phyloP scores from a whole-genome alignment of 2,113 vertebrate species.

The Cyprinodon variegatus region DNA sequence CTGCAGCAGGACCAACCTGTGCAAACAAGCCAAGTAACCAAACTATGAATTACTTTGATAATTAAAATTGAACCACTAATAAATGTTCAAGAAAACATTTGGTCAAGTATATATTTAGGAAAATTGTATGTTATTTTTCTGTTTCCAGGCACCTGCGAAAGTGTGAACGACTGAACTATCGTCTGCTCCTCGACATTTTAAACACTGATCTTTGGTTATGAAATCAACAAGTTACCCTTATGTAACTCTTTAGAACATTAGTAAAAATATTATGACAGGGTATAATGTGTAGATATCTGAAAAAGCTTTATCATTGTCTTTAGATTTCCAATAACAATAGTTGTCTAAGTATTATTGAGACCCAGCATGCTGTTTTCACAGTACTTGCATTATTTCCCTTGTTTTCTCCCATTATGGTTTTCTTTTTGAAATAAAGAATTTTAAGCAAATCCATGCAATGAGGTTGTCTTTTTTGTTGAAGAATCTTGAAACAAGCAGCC shows the following conservation, averaged over 20 bases:
- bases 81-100: neutral
- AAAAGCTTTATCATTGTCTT: slow-evolving; percentile 13
- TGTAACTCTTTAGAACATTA: slow-evolving; percentile 10
- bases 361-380: slow-evolving; percentile 11
- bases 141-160: slow-evolving; percentile 52
- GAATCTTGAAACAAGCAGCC: neutral
- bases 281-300: slow-evolving; percentile 16
- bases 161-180: slow-evolving; percentile 20
- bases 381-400: slow-evolving; percentile 17
- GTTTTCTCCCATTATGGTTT: slow-evolving; percentile 31
- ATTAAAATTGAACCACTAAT: neutral
- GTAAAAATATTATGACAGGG: neutral
- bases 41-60: neutral
- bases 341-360: slow-evolving; percentile 23
- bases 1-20: slow-evolving; percentile 64
- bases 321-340: slow-evolving; percentile 31
- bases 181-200: neutral
- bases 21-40: slow-evolving; percentile 66
- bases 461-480: slow-evolving; percentile 5
- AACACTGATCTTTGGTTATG: neutral
- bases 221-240: neutral
- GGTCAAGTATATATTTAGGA: neutral
- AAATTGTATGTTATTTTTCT: neutral
- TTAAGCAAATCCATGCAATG: slow-evolving; percentile 44
- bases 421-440: slow-evolving; percentile 52